phyloP scores from a whole-genome alignment of 1,140 invertebrate genomes.

The Drosophila insularis region DNA sequence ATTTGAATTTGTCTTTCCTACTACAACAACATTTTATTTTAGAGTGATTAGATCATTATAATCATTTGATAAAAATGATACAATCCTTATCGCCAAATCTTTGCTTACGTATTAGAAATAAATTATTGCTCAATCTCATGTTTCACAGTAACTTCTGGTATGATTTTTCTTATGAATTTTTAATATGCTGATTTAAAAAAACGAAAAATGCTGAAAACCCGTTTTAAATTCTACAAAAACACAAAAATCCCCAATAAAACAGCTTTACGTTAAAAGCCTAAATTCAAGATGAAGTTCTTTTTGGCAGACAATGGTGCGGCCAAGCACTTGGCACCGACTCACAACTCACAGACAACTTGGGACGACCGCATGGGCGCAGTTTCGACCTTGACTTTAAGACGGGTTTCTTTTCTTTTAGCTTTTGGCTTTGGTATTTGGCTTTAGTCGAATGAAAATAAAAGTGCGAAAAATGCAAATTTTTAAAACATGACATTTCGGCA shows the following conservation, averaged over 20 bases:
- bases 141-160: not conserved
- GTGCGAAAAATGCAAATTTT: slow-evolving; percentile 69
- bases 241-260: slow-evolving; percentile 33
- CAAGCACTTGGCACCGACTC: slow-evolving; percentile 61
- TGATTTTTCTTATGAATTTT: not conserved
- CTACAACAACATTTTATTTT: too few relatives aligned
- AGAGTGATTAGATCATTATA: not conserved
- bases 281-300: slow-evolving; percentile 49
- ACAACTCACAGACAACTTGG: slow-evolving; percentile 24
- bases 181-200: not conserved
- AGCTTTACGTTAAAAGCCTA: slow-evolving; percentile 27
- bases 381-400: slow-evolving; percentile 69
- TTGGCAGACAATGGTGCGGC: slow-evolving; percentile 51
- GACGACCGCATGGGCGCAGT: slow-evolving; percentile 52
- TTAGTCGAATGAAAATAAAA: slow-evolving; percentile 61
- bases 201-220: not conserved
- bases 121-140: not conserved
- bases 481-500: slow-evolving; percentile 37
- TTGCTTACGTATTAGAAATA: slow-evolving; percentile 4
- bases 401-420: slow-evolving; percentile 44
- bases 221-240: slow-evolving; percentile 39
- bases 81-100: not conserved
- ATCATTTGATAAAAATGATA: not conserved
- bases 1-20: too few relatives aligned
- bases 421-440: slow-evolving; percentile 35